Conservation (phyloP, 2,113 vertebrate genomes). For the Oryzias melastigma region DNA sequence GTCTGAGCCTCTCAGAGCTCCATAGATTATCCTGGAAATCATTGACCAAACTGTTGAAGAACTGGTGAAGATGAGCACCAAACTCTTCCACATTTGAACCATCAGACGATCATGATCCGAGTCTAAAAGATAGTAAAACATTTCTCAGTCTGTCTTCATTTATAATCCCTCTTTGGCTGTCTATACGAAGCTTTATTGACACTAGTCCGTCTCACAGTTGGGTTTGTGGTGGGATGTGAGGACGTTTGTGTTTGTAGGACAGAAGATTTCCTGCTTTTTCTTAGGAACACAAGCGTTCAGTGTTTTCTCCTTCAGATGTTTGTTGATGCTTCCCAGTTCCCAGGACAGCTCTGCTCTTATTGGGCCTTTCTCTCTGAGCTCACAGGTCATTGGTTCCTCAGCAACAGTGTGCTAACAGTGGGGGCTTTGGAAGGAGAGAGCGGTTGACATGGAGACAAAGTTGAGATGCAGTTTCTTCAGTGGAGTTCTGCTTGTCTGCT, state of each 20-base stretch:
- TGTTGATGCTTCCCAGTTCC: constrained; percentile 46
- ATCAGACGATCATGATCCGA: no score
- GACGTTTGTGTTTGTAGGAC: not conserved
- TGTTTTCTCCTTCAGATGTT: constrained; percentile 33
- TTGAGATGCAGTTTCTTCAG: constrained; percentile 27
- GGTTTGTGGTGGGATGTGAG: not conserved
- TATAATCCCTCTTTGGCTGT: no score
- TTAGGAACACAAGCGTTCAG: constrained; percentile 19
- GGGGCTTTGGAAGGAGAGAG: constrained; percentile 26
- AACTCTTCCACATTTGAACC: no score
- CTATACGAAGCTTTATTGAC: constrained; percentile 33
- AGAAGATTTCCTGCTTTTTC: constrained; percentile 9
- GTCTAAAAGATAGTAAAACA: no score
- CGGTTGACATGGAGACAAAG: constrained; percentile 54
- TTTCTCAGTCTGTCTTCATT: no score
- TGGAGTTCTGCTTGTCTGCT: not conserved
- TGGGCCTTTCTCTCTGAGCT: constrained; percentile 33
- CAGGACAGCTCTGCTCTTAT: constrained; percentile 38
- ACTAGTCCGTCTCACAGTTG: constrained; percentile 14
- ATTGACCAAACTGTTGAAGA: no score
- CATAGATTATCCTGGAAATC: no score
- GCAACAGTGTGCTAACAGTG: constrained; percentile 39
- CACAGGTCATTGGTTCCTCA: constrained; percentile 45
- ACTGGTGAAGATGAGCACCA: no score
- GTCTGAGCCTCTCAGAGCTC: no score